Percentiles rank a stretch among this genome's conserved stretches.
phyloP scores from a whole-genome alignment of 1,140 invertebrate genomes.

The Ceratitis capitata region DNA sequence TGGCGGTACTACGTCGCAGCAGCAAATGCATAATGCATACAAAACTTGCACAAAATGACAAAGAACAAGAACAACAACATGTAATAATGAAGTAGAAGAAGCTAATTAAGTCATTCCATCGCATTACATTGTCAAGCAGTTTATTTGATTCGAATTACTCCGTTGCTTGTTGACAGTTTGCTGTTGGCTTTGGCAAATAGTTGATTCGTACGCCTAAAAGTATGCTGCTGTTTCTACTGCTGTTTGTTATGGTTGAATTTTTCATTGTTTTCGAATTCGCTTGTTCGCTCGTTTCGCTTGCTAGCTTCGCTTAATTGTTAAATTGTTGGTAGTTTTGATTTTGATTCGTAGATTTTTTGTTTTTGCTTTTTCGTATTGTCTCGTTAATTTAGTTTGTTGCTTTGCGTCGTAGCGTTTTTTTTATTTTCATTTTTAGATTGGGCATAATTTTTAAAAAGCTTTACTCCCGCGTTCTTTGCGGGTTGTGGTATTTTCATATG shows the following conservation, averaged over 20 bases:
- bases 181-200: too few relatives aligned
- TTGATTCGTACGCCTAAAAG: conserved; percentile 18
- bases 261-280: conserved; percentile 28
- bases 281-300: background rate
- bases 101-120: conserved; percentile 1
- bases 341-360: background rate
- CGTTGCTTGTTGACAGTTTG: background rate
- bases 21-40: background rate
- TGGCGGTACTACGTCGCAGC: background rate
- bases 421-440: background rate
- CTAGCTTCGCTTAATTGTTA: background rate
- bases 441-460: background rate
- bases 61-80: background rate
- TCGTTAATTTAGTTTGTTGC: background rate
- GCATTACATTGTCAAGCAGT: background rate
- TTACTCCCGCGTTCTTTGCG: background rate
- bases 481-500: background rate
- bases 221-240: background rate
- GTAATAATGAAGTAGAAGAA: background rate
- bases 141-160: background rate
- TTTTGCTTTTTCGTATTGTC: background rate
- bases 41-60: conserved; percentile 11
- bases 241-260: too few relatives aligned
- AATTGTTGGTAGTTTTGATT: background rate
- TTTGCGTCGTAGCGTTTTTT: background rate